Base-by-base conservation (phyloP, 2,888 invertebrate species). In the Hermodice carunculata region DNA sequence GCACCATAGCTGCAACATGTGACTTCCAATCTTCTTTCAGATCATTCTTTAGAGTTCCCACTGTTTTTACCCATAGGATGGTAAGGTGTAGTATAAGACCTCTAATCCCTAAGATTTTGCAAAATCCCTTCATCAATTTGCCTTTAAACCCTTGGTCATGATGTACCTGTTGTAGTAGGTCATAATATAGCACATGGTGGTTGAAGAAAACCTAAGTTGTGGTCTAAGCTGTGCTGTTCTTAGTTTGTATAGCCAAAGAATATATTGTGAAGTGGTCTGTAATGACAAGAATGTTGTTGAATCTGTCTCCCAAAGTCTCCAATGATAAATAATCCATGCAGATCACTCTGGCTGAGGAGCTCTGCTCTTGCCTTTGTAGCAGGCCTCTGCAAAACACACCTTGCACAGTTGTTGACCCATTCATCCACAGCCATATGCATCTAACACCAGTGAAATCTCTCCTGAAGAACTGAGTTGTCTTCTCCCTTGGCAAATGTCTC, bases 11-110 rank as follows among this genome's bases (percentile, higher is more conserved):
- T 24, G 31, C 28, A 2, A 70, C 19, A 46, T 43, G 31, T 11
- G 32, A 40, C 24, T 68, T 66, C 66, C 61, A 68, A 31, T 71
- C 40, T 11, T 29, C 2, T 56, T 71, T 71, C 49, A 66, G 32
- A 22, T 58, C 26, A 19, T 22, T 26, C 3, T 58, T 40, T n/a
- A 68, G 43, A n/a, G 70, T 68, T 19, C 68, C 64, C 17, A 64
- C 28, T 64, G 68, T 70, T n/a, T 60, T 70, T 74, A 3, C 72
- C 70, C 40, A 58, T 58, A 0, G 70, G 71, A 31, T 66, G 61
- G 44, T 62, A 68, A 5, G 61, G 43, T 8, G 52, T 61, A n/a
- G 61, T 61, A 6, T 42, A n/a, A n/a, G 42, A 42, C 31, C 53
- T 61, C n/a, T 17, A 6, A 61, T 31, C 0, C 46, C 61, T 11